These are phyloP conservation scores for Ginglymostoma cirratum DNA, from an alignment of 2,113 vertebrate species.

Conservation along the genomic window DNA sequence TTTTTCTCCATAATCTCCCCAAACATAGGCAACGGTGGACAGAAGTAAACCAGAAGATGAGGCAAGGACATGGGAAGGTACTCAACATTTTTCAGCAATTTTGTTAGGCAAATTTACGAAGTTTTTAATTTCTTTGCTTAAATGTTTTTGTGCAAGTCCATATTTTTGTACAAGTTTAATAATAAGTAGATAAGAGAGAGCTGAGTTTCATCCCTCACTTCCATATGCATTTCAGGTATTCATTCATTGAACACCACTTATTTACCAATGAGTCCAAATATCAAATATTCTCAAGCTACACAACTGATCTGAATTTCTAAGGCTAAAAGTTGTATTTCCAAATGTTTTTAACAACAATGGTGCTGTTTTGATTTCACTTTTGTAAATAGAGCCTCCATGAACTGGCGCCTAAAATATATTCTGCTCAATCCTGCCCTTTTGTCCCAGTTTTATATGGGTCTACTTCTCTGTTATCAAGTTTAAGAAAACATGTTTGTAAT, in stretches of 20 bases:
- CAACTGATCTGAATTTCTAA: neutral
- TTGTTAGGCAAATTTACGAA: neutral
- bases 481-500: neutral
- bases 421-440: no score
- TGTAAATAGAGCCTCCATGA: neutral
- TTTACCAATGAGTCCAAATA: neutral
- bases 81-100: neutral
- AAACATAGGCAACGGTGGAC: neutral
- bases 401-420: neutral
- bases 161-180: neutral
- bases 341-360: neutral
- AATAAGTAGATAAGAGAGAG: neutral
- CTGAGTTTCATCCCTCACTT: neutral
- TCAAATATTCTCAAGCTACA: neutral
- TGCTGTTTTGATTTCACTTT: neutral
- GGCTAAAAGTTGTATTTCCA: neutral
- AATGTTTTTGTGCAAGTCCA: neutral
- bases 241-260: neutral
- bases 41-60: neutral
- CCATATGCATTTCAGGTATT: neutral
- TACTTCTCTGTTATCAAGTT: neutral
- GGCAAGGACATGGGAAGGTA: neutral
- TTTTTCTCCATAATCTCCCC: neutral
- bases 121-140: neutral
- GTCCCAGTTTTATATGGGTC: neutral